These are phyloP conservation scores for Oscheius sp. DNA, from an alignment of 2,888 invertebrate species.

Conservation along the genomic window DNA sequence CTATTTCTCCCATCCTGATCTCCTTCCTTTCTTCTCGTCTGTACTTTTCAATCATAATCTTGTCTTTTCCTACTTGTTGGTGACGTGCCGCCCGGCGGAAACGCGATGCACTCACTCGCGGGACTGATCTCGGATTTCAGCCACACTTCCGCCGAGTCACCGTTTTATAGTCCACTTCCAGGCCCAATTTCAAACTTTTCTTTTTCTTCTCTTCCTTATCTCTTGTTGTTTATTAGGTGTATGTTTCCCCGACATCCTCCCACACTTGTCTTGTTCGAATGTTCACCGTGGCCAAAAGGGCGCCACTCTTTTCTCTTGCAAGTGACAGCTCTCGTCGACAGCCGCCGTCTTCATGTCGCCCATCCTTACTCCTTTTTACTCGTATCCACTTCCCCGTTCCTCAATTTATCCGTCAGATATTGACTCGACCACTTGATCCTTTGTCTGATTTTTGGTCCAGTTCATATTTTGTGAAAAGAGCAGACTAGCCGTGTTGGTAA, in stretches of 20 bases:
- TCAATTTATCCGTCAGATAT: too few species aligned
- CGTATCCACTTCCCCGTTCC: not conserved
- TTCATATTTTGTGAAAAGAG: too few species aligned
- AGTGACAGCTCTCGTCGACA: slow-evolving; percentile 8
- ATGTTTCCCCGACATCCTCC: not conserved
- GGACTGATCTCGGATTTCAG: slow-evolving; percentile 30
- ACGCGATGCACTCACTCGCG: slow-evolving; percentile 34
- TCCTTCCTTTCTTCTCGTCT: not conserved
- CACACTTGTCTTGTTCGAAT: not conserved
- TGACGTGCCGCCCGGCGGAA: slow-evolving; percentile 29
- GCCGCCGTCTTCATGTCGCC: not conserved
- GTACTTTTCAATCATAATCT: not conserved
- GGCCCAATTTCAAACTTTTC: too few species aligned
- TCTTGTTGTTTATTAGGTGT: not conserved
- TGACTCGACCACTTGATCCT: too few species aligned
- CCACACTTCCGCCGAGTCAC: slow-evolving; percentile 17
- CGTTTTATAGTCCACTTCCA: slow-evolving; percentile 5
- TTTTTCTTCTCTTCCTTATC: too few species aligned
- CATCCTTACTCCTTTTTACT: not conserved
- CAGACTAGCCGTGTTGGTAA: too few species aligned
- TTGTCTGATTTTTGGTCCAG: too few species aligned
- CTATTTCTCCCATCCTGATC: not conserved
- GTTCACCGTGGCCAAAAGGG: not conserved
- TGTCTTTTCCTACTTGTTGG: not conserved
- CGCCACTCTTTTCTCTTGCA: not conserved